phyloP scores from a whole-genome alignment of 2,113 vertebrate species.

The Aramus guarauna region DNA sequence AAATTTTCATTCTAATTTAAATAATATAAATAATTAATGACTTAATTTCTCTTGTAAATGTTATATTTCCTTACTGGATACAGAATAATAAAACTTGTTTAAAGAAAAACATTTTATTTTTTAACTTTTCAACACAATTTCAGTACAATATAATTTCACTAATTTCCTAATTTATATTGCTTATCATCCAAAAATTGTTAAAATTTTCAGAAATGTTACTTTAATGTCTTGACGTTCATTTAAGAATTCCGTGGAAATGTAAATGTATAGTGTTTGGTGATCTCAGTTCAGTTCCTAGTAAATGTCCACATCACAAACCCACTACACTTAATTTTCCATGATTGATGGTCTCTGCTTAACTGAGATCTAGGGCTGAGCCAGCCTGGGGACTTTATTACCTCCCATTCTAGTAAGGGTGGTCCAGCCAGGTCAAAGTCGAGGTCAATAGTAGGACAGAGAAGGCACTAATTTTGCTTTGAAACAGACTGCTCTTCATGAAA shows the following conservation, averaged over 20 bases:
- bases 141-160: not conserved
- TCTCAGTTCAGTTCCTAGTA: constrained; percentile 71
- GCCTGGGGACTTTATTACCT: constrained; percentile 77
- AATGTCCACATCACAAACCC: constrained; percentile 81
- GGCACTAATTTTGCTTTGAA: constrained; percentile 67
- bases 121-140: not conserved
- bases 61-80: not conserved
- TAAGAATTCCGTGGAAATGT: constrained; percentile 41
- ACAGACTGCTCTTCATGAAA: constrained; percentile 50
- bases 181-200: not conserved
- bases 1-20: not conserved
- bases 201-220: not conserved
- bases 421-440: constrained; percentile 80
- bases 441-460: constrained; percentile 76
- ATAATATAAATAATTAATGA: not conserved
- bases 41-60: not conserved
- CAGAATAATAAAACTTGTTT: not conserved
- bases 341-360: constrained; percentile 76
- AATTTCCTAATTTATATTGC: not conserved
- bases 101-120: not conserved
- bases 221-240: not conserved
- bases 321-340: constrained; percentile 76
- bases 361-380: constrained; percentile 66
- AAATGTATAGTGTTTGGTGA: constrained; percentile 63
- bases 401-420: constrained; percentile 79